Evolutionary conservation across 2,113 vertebrate genomes (phyloP).

Genomic region (Nettapus auritus): DNA sequence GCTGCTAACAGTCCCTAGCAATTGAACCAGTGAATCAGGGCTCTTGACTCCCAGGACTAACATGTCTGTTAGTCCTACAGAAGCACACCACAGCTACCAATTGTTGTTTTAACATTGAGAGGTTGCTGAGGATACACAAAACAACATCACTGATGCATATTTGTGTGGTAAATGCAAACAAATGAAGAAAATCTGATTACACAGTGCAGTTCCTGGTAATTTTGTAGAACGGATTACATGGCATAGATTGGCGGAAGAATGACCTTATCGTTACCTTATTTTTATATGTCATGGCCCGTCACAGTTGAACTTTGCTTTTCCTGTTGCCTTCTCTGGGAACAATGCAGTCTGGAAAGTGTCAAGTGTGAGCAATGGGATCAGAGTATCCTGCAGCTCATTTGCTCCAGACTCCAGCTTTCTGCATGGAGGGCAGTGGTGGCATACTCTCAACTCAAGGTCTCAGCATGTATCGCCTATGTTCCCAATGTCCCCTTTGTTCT

Average conservation of each 20-base stretch:
- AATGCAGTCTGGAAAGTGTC: background rate
- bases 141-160: background rate
- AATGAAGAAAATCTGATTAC: background rate
- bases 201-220: background rate
- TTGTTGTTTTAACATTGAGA: accelerated
- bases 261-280: background rate
- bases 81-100: background rate
- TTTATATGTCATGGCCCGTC: background rate
- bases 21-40: background rate
- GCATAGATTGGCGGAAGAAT: background rate
- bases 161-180: background rate
- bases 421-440: background rate
- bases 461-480: background rate
- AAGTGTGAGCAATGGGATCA: background rate
- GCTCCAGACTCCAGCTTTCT: background rate
- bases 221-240: background rate
- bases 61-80: background rate
- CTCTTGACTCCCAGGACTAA: background rate
- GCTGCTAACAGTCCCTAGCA: background rate
- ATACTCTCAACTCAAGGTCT: background rate
- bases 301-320: background rate
- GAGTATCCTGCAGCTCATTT: background rate
- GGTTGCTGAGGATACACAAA: background rate
- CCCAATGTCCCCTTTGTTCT: background rate
- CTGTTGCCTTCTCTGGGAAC: background rate